phyloP scores from a whole-genome alignment of 2,797 vertebrate genomes.

The Varecia variegata region DNA sequence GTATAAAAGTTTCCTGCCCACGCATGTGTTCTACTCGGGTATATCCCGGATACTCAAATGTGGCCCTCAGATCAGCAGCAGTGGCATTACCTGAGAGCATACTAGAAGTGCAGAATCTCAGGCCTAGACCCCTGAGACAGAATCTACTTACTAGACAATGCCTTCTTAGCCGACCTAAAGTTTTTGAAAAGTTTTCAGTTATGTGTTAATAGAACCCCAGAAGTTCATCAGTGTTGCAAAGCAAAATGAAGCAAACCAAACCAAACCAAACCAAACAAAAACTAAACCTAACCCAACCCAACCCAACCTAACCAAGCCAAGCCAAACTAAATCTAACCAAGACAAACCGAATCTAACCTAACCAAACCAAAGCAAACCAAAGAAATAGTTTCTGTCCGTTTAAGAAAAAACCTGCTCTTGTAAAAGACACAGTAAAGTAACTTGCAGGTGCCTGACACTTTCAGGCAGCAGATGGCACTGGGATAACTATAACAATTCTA shows the following conservation, averaged over 20 bases:
- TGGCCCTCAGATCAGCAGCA: neutral
- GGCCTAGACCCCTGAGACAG: neutral
- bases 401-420: conserved; percentile 35
- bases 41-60: neutral
- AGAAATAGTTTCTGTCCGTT: neutral
- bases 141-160: neutral
- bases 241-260: neutral
- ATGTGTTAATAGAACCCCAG: neutral
- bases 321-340: neutral
- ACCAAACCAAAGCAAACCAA: neutral
- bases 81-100: neutral
- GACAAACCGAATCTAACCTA: neutral
- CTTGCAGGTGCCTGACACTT: neutral
- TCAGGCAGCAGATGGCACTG: conserved; percentile 65
- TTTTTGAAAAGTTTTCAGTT: neutral
- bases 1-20: neutral
- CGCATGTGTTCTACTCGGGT: neutral
- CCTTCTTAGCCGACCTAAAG: neutral
- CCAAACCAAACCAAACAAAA: neutral
- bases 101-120: neutral
- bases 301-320: neutral
- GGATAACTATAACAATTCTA: neutral
- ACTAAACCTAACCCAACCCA: neutral
- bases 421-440: neutral
- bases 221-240: neutral